Evolutionary conservation across 2,113 vertebrate genomes (phyloP).

Genomic region (Rafetus swinhoei): DNA sequence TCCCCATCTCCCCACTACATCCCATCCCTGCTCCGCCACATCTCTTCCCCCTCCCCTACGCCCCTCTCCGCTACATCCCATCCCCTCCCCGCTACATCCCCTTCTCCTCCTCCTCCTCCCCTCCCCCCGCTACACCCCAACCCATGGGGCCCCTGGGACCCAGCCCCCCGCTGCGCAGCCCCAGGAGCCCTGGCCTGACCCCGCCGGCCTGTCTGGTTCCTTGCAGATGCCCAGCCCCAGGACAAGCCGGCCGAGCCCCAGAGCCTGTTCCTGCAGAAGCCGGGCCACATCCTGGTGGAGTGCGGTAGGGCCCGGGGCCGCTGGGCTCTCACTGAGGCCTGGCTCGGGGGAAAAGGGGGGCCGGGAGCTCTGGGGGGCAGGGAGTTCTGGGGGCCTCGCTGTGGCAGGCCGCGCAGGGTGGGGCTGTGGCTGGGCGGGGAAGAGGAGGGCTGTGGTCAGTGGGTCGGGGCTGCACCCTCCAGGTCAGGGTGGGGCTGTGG

Average conservation of each 20-base stretch:
- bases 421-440: neutral
- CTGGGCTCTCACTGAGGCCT: neutral
- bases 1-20: neutral
- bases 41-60: neutral
- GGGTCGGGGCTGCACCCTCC: no score
- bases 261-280: slow-evolving; percentile 83
- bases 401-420: no score
- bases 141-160: no score
- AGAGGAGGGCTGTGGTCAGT: no score
- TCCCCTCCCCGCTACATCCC: neutral
- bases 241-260: slow-evolving; percentile 60
- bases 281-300: slow-evolving; percentile 73
- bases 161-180: no score
- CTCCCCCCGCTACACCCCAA: neutral
- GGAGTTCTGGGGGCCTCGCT: neutral
- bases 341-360: no score
- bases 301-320: slow-evolving; percentile 67
- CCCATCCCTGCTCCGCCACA: neutral
- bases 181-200: neutral
- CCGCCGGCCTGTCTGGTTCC: neutral
- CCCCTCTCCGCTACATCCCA: no score
- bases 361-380: no score
- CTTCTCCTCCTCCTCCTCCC: neutral
- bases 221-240: neutral
- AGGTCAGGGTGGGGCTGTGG: no score